Evolutionary conservation across 2,113 vertebrate genomes (phyloP).

Genomic region (Pomatorhinus ruficollis): DNA sequence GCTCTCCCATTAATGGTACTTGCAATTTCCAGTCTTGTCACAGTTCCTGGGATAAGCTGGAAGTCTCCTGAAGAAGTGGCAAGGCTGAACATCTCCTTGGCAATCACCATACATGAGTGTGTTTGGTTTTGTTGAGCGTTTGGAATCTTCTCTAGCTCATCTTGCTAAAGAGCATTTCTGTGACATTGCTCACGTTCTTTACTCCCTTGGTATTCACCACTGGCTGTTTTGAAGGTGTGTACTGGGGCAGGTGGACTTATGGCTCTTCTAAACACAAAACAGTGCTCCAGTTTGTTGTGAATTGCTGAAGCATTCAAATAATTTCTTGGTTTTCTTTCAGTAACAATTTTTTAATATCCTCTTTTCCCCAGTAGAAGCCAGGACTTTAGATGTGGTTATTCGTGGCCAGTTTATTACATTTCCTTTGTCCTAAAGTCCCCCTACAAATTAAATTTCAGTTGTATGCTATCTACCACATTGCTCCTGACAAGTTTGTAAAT

Average conservation of each 20-base stretch:
- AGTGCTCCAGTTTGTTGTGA: not conserved
- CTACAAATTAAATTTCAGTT: not conserved
- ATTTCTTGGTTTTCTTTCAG: not conserved
- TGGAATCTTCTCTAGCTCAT: not conserved
- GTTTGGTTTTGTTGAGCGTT: not conserved
- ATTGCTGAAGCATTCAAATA: not conserved
- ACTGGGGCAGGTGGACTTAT: not conserved
- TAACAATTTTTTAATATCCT: not conserved
- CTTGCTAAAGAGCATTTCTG: not conserved
- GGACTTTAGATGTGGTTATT: not conserved
- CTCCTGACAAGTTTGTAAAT: not conserved
- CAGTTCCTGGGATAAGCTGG: not conserved
- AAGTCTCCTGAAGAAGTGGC: not conserved
- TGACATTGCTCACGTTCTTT: not conserved
- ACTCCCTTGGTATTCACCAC: not conserved
- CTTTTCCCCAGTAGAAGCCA: not conserved
- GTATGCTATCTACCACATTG: not conserved
- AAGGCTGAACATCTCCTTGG: not conserved
- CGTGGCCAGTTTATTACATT: not conserved
- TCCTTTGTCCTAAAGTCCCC: not conserved
- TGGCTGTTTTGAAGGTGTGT: not conserved
- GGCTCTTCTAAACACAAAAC: not conserved
- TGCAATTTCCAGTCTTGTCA: not conserved
- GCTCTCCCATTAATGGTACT: not conserved
- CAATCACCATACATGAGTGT: not conserved